Evolutionary conservation across 1,140 invertebrate species (phyloP).

Genomic region (Ceratitis capitata): DNA sequence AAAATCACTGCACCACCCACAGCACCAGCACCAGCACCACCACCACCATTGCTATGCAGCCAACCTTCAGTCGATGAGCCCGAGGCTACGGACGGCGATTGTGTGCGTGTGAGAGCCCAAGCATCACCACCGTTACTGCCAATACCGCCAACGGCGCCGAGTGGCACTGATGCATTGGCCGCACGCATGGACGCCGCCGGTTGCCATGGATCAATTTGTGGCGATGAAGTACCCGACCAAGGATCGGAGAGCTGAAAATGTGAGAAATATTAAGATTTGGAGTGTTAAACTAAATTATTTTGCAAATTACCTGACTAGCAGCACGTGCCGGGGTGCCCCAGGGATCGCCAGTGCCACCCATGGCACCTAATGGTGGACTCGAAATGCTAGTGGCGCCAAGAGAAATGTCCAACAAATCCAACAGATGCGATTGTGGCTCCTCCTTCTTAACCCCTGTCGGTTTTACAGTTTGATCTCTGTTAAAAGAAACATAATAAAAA

Average conservation of each 20-base stretch:
- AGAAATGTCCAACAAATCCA: constrained; percentile 85
- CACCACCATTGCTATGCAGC: constrained; percentile 61
- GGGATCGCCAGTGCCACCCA: constrained; percentile 69
- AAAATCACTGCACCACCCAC: constrained; percentile 16
- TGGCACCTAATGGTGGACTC: constrained; percentile 58
- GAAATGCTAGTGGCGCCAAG: constrained; percentile 71
- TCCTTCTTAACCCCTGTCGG: constrained; percentile 9
- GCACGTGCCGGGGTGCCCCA: constrained; percentile 75
- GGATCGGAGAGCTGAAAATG: constrained; percentile 68
- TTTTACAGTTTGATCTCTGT: constrained; percentile 47
- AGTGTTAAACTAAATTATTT: background rate
- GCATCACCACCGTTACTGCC: constrained; percentile 49
- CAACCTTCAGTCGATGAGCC: constrained; percentile 63
- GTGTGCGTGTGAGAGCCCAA: constrained; percentile 56
- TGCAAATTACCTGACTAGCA: constrained; percentile 47
- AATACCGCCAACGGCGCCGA: constrained; percentile 48
- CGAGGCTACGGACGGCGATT: constrained; percentile 61
- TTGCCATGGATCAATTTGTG: constrained; percentile 71
- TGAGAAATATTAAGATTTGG: constrained; percentile 38
- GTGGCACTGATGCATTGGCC: constrained; percentile 45
- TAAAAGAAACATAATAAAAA: background rate
- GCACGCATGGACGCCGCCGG: constrained; percentile 54
- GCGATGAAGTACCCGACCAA: constrained; percentile 67
- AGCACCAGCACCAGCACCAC: constrained; percentile 50
- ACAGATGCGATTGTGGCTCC: constrained; percentile 75